Percentiles rank a stretch among this genome's conserved stretches.
Conservation (phyloP, 2,113 vertebrate genomes). For the Ranitomeya imitator region DNA sequence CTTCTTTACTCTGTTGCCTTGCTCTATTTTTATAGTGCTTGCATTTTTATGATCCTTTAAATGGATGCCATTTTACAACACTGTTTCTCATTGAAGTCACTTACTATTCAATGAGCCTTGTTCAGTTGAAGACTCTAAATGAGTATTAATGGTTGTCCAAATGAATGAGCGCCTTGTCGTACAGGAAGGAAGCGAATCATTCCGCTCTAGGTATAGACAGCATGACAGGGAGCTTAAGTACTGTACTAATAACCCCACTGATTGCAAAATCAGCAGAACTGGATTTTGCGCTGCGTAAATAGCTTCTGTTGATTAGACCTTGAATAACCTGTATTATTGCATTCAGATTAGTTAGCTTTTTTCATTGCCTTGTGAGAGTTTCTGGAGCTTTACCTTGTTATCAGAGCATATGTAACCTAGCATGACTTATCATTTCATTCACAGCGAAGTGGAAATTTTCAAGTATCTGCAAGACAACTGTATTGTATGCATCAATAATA, state of each 20-base stretch:
- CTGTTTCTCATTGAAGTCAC: not conserved
- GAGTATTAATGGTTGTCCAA: constrained; percentile 3
- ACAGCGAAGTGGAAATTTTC: not conserved
- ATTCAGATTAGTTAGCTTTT: constrained; percentile 36
- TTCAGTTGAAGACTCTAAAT: constrained; percentile 17
- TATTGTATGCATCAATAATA: not conserved
- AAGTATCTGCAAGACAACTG: not conserved
- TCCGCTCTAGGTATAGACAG: constrained; percentile 42
- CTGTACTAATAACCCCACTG: constrained; percentile 55
- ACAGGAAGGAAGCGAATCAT: constrained; percentile 17
- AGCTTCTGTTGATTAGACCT: constrained; percentile 55
- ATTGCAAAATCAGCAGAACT: constrained; percentile 49
- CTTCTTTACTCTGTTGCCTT: too few relatives aligned
- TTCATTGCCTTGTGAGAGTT: not conserved
- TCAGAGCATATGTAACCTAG: not conserved
- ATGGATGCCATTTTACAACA: not conserved
- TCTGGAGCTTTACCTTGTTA: not conserved
- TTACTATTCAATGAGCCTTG: constrained; percentile 16
- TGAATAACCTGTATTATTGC: constrained; percentile 54
- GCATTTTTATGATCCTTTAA: not conserved
- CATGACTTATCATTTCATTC: not conserved
- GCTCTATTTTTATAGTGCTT: not conserved
- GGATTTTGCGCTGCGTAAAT: constrained; percentile 46
- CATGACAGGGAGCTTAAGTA: constrained; percentile 50
- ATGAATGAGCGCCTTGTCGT: constrained; percentile 42